phyloP scores from a whole-genome alignment of 2,113 vertebrate genomes.

The Odontesthes bonariensis region DNA sequence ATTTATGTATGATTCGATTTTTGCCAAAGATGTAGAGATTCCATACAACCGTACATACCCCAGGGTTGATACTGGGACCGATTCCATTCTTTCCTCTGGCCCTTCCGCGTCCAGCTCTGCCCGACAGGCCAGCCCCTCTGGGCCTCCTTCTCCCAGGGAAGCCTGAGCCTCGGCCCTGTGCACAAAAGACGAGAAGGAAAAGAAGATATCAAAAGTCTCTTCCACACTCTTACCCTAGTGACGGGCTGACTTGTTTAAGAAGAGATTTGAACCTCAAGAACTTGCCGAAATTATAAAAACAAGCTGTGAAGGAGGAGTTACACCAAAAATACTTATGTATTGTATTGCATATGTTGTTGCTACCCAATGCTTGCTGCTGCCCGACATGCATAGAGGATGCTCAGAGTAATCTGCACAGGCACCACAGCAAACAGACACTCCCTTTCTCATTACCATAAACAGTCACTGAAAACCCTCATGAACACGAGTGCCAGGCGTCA shows the following conservation, averaged over 20 bases:
- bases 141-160: constrained; percentile 94
- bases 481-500: neutral
- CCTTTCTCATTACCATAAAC: neutral
- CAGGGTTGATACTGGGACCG: constrained; percentile 87
- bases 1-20: constrained; percentile 32
- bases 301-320: no score
- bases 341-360: neutral
- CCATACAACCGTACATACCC: constrained; percentile 83
- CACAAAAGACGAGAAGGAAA: constrained; percentile 20
- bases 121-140: constrained; percentile 91
- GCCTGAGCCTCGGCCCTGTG: constrained; percentile 93
- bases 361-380: neutral
- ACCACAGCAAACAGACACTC: neutral
- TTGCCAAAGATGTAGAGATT: constrained; percentile 7
- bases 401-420: neutral
- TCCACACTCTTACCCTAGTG: neutral
- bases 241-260: neutral
- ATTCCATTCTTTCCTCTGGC: constrained; percentile 93
- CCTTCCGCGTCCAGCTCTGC: constrained; percentile 93
- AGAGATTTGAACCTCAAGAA: neutral
- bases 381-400: neutral
- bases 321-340: neutral
- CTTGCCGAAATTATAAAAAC: neutral
- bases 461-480: neutral
- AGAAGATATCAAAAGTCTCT: neutral